phyloP scores from a whole-genome alignment of 1,140 invertebrate genomes.

The Calephelis nemesis region DNA sequence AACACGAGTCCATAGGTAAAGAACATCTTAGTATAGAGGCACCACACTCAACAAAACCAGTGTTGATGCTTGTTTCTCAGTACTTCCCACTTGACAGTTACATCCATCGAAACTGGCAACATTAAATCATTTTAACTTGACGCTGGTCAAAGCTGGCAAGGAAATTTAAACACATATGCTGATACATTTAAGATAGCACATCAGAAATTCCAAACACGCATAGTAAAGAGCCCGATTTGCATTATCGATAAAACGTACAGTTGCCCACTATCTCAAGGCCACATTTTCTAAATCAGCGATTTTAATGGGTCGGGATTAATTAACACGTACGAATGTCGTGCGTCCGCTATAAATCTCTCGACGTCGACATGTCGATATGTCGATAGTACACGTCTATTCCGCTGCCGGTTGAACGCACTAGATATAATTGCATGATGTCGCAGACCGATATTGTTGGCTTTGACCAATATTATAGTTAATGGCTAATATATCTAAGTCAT shows the following conservation, averaged over 20 bases:
- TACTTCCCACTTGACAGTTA: too few relatives aligned
- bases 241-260: constrained; percentile 39
- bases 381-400: constrained; percentile 33
- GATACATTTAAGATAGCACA: background rate
- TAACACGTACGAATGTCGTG: constrained; percentile 46
- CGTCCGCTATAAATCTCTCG: constrained; percentile 49
- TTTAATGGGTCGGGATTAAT: constrained; percentile 50
- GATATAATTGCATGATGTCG: constrained; percentile 38
- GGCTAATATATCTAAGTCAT: too few relatives aligned
- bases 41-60: too few relatives aligned
- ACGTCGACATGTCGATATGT: constrained; percentile 49
- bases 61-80: too few relatives aligned
- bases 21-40: too few relatives aligned
- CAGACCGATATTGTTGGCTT: constrained; percentile 27
- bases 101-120: too few relatives aligned
- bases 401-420: constrained; percentile 26
- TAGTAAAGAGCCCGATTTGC: constrained; percentile 34
- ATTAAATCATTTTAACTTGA: too few relatives aligned
- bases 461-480: too few relatives aligned
- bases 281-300: constrained; percentile 36
- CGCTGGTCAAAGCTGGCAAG: too few relatives aligned
- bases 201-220: constrained; percentile 28
- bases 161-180: too few relatives aligned
- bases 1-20: too few relatives aligned
- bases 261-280: constrained; percentile 40